Evolutionary conservation across 2,797 vertebrate genomes (phyloP).

Genomic region (Chanos chanos): DNA sequence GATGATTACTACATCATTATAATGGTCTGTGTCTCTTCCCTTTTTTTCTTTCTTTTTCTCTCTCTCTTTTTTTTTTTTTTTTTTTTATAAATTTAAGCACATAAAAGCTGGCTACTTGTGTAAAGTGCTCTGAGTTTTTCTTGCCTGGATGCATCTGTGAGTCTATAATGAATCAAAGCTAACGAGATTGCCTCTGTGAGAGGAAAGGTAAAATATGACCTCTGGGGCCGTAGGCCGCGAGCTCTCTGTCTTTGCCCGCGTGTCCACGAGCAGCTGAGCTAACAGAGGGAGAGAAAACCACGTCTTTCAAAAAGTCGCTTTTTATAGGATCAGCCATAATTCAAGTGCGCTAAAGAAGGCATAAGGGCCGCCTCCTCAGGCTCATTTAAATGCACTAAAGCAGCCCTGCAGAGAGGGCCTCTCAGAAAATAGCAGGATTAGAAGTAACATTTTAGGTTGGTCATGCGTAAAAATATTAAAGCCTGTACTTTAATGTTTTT

Average conservation of each 20-base stretch:
- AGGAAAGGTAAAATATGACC: background rate
- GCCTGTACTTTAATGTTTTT: too few relatives aligned
- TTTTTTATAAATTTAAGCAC: conserved; percentile 32
- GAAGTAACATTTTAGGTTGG: conserved; percentile 15
- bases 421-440: conserved; percentile 34
- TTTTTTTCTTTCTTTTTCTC: too few relatives aligned
- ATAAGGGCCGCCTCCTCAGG: conserved; percentile 19
- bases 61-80: too few relatives aligned
- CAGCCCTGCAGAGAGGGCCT: conserved; percentile 8
- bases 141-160: background rate
- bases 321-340: conserved; percentile 15
- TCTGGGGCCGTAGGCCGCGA: background rate
- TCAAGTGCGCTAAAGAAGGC: conserved; percentile 21
- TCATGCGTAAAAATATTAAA: conserved; percentile 29
- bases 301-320: conserved; percentile 10
- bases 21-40: too few relatives aligned
- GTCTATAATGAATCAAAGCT: conserved; percentile 8
- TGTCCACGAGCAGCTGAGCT: background rate
- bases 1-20: too few relatives aligned
- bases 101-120: conserved; percentile 45
- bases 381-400: conserved; percentile 38
- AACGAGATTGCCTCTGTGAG: background rate
- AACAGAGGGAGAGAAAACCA: background rate
- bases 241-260: background rate
- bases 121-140: conserved; percentile 40